Evolutionary conservation across 2,888 invertebrate genomes (phyloP), one percentile per base, ranked within the genome.

Genomic region (Prosopocoilus inquinatus): DNA sequence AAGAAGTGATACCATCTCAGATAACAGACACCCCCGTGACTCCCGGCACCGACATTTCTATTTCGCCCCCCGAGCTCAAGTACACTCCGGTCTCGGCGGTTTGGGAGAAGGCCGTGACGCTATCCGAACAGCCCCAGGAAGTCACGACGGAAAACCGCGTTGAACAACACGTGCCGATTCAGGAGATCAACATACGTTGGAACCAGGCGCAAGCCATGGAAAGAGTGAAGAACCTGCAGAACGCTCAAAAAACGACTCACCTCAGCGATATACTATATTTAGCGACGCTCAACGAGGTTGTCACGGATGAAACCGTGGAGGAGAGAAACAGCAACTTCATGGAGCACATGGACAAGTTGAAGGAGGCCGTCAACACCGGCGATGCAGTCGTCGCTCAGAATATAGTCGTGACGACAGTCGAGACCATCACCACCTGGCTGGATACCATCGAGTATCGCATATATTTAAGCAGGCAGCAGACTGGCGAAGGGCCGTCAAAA

Each of bases 371-470:
- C 9, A 78, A 82, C 47, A 77, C 73, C 58, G 80, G 82, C 36
- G 83, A 89, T 70, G 77, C 81, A 2, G 74, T 78, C 1, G 75
- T 82, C 9, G 82, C 88, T 38, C 89, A 91, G 73, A 85, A 84
- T 64, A 86, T 84, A 39, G 81, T 91, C 9, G 83, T 90, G 8
- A 85, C 87, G 15, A 84, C 91, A 0, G 87, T 92, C 45, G 90
- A 92, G 74, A 89, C 87, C 0, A 88, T 94, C 39, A 90, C 91
- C 0, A 87, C 87, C 9, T 92, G 92, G 90, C 73, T 94, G 41
- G 90, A 93, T 77, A 90, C 89, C 20, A 90, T 93, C 56, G 91
- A 91, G 71, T 91, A 91, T 64, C 84, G 86, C 66, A 88, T 91
- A 45, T 87, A 84, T 65, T 72, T 84, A 16, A 82, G 81, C 57